Base-by-base conservation (phyloP, 2,113 vertebrate species). In the Corynorhinus townsendii region DNA sequence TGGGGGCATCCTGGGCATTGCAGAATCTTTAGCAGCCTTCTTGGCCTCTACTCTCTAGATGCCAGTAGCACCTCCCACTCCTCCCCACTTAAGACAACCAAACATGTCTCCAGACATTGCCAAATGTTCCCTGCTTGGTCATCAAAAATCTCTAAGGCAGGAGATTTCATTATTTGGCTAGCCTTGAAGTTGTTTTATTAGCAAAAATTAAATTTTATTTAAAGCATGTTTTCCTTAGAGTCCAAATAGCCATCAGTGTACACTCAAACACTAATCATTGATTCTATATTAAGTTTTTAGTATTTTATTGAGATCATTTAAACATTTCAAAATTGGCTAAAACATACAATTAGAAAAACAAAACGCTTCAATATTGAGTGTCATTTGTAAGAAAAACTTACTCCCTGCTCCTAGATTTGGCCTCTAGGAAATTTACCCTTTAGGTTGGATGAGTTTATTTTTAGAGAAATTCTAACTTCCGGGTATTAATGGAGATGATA, bases 311-410 rank as follows among this genome's bases (percentile, higher is more conserved):
- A 79, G 49, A 43, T 86, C 14, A 80, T 86, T 72, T 66, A 77
- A 94, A 87, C 6, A 86, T 90, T 89, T 12, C 89, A 91, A 95
- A 71, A 56, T 35, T 66, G 75, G 28, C 73, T 89, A 38, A 89
- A 68, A 89, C 38, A 76, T 81, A 69, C 17, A 52, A 5, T 59
- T 49, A 86, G 66, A 33, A 75, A 75, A 64, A 81, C 11, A 93
- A 10, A 59, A 59, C 4, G 47, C 71, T 30, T 72, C 0, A 17
- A 35, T 45, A 64, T 14, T 26, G 35, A 47, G 17, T 71, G 20
- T 62, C 71, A 56, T 81, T 85, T 40, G 15, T 75, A 72, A 90
- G 45, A 80, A 94, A 82, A 91, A 56, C 7, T 33, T 9, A 84
- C n/a, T 59, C 10, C 35, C 28, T 69, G 73, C 24, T 92, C 24